Conservation (phyloP, 2,888 invertebrate species). For the Apodemia hepburni region DNA sequence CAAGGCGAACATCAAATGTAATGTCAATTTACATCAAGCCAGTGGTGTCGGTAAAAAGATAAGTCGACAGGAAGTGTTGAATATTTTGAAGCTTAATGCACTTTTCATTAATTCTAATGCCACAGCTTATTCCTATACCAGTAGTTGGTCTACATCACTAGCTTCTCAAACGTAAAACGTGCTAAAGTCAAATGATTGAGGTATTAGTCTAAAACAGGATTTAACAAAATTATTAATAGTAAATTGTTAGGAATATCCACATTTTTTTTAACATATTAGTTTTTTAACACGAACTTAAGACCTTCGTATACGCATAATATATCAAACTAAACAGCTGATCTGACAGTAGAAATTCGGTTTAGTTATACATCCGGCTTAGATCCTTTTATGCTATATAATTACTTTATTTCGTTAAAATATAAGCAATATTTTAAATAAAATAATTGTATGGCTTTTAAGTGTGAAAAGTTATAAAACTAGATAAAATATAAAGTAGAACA, state of each 20-base stretch:
- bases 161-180: not conserved
- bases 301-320: not conserved
- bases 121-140: not conserved
- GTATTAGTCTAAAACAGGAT: not conserved
- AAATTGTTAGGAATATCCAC: not conserved
- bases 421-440: no score
- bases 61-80: not conserved
- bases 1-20: no score
- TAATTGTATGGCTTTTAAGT: no score
- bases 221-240: not conserved
- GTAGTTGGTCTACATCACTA: conserved; percentile 23
- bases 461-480: no score
- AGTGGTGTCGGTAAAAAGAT: no score
- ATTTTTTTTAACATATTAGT: no score
- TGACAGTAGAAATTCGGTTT: not conserved
- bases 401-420: no score
- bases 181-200: not conserved
- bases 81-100: conserved; percentile 14
- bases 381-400: no score
- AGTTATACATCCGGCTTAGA: no score
- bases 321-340: not conserved
- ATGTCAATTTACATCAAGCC: no score
- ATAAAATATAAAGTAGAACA: no score
- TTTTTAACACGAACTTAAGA: not conserved
- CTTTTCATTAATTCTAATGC: conserved; percentile 20